phyloP scores from a whole-genome alignment of 2,888 invertebrate genomes.

The Himalopsyche anomala region DNA sequence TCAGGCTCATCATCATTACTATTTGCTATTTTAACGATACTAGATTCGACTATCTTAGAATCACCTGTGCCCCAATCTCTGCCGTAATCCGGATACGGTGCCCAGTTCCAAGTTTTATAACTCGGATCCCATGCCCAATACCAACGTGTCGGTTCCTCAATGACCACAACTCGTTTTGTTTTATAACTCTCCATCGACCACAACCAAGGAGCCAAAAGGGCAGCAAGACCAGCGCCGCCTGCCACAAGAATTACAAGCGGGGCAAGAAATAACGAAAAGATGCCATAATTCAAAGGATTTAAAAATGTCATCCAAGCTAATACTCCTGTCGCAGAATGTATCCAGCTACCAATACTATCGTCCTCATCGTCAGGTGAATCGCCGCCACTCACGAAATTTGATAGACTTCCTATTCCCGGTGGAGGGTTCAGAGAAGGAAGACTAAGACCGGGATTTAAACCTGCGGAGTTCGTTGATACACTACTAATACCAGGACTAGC shows the following conservation, averaged over 20 bases:
- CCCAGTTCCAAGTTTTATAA: conserved; percentile 76
- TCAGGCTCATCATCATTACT: conserved; percentile 9
- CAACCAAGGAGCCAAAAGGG: conserved; percentile 81
- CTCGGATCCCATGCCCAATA: conserved; percentile 79
- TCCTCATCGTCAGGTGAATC: conserved; percentile 68
- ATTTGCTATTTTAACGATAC: conserved; percentile 46
- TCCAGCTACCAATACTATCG: conserved; percentile 73
- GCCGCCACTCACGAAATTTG: conserved; percentile 32
- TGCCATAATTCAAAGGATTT: conserved; percentile 78
- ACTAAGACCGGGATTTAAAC: not conserved
- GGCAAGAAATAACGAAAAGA: conserved; percentile 79
- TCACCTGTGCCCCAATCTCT: conserved; percentile 67
- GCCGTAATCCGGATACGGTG: conserved; percentile 70
- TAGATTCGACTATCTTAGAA: conserved; percentile 60
- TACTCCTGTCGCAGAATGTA: conserved; percentile 75
- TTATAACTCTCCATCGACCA: conserved; percentile 75
- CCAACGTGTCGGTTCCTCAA: conserved; percentile 76
- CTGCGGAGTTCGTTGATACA: not conserved
- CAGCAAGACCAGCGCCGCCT: conserved; percentile 79
- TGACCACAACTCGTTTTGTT: conserved; percentile 71
- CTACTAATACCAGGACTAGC: not conserved
- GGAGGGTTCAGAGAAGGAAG: not conserved
- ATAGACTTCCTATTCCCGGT: conserved; percentile 53
- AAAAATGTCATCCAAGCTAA: conserved; percentile 77
- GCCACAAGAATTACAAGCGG: conserved; percentile 81